Evolutionary conservation across 2,113 vertebrate genomes (phyloP).

Genomic region (Naja naja): DNA sequence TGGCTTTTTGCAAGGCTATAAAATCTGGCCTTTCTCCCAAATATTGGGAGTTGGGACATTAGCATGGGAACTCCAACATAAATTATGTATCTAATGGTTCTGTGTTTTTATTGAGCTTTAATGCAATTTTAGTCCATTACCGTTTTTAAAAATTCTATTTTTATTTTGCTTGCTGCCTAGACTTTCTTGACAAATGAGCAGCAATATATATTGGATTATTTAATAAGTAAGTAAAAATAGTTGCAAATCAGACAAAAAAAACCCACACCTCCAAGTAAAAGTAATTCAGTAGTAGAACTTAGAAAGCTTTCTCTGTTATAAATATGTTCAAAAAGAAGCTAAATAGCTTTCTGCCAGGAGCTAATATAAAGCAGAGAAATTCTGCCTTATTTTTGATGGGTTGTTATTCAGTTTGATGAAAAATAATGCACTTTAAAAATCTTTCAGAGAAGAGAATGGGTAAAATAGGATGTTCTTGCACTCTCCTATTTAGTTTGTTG

Average conservation of each 20-base stretch:
- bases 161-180: not conserved
- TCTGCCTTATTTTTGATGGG: not conserved
- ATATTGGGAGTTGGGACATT: not conserved
- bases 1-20: not conserved
- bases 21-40: not conserved
- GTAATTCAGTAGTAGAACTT: not conserved
- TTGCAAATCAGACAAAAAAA: not conserved
- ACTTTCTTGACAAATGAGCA: not conserved
- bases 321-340: not conserved
- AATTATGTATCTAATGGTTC: not conserved
- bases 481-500: not conserved
- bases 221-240: not conserved
- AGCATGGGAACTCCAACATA: not conserved
- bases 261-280: not conserved
- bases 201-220: not conserved
- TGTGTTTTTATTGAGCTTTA: not conserved
- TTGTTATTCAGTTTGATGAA: not conserved
- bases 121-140: not conserved
- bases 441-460: not conserved
- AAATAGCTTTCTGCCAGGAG: not conserved
- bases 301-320: not conserved
- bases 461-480: not conserved
- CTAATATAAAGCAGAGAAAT: not conserved
- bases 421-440: not conserved
- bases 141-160: not conserved